Evolutionary conservation across 2,113 vertebrate genomes (phyloP).

Genomic region (Scatophagus argus): DNA sequence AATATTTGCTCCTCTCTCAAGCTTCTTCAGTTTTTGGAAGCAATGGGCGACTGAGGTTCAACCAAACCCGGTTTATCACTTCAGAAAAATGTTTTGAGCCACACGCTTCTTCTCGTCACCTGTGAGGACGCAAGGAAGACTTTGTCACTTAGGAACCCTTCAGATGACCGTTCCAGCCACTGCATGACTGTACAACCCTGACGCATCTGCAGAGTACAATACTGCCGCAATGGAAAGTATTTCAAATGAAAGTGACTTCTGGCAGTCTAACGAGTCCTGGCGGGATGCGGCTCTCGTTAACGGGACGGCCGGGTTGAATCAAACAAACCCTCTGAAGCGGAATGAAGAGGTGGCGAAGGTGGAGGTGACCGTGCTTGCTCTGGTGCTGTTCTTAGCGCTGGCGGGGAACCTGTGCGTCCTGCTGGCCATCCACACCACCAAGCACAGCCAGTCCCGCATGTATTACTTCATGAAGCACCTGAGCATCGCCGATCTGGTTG

Average conservation of each 20-base stretch:
- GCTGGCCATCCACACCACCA: constrained; percentile 92
- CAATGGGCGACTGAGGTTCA: constrained; percentile 28
- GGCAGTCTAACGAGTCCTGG: constrained; percentile 81
- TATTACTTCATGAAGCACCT: constrained; percentile 99
- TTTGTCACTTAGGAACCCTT: constrained; percentile 15
- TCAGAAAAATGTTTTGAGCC: constrained; percentile 18
- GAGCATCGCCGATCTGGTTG: constrained; percentile 96
- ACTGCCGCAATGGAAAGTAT: constrained; percentile 76
- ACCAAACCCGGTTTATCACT: neutral
- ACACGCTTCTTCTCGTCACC: constrained; percentile 16
- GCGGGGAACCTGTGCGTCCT: constrained; percentile 95
- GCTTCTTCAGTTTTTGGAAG: neutral
- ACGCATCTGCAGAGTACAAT: constrained; percentile 59
- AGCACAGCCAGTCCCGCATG: constrained; percentile 96
- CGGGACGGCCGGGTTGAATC: constrained; percentile 78
- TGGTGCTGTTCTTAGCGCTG: constrained; percentile 93
- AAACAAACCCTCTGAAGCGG: constrained; percentile 88
- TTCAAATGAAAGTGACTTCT: constrained; percentile 74
- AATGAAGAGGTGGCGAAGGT: constrained; percentile 96
- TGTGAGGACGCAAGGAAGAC: constrained; percentile 45
- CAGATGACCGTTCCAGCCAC: constrained; percentile 39
- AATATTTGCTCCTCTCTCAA: neutral
- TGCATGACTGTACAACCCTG: constrained; percentile 47
- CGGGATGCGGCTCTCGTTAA: constrained; percentile 82
- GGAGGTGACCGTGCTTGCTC: constrained; percentile 93